Base-by-base conservation (phyloP, 2,113 vertebrate genomes). In the Corythoichthys intestinalis region DNA sequence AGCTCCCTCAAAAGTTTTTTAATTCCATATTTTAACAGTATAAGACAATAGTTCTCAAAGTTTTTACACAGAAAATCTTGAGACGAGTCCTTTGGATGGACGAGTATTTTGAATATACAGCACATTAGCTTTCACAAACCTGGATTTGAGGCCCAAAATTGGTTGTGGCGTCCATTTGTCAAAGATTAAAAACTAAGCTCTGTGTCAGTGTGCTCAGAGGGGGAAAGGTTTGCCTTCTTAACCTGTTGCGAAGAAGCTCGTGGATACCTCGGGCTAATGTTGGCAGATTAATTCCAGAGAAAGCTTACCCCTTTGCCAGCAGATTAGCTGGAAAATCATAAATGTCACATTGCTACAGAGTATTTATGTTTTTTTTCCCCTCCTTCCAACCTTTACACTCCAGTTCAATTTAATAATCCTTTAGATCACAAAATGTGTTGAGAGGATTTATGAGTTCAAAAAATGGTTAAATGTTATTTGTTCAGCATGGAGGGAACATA, bases 281-380 rank as follows among this genome's bases (percentile, higher is more conserved):
- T 57, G 68, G 69, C 5, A 38, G 74, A 85, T 83, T 75, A 84
- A 77, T 75, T 85, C 64, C 72, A 70, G 56, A 63, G 44, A 67
- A 69, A 79, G 72, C 58, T 79, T 46, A 79, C 67, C 65, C 9
- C 1, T 6, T 39, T 69, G 73, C 57, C 83, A 65, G 46, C 66
- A 83, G 77, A 84, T 87, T 83, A 83, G 57, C 73, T 66, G n/a
- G 39, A 28, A 68, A 84, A 70, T 77, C 28, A 72, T 80, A 83
- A 70, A n/a, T n/a, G 10, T 64, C 59, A 14, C 66, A 67, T 37
- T 60, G 59, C 20, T 39, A 17, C 53, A 56, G 20, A 28, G 20
- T 28, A 28, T 28, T 28, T 28, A 28, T 28, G 20, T 28, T 28
- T 28, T 28, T 28, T 28, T 28, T 28, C 20, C 20, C 20, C 20